Evolutionary conservation across 2,888 invertebrate species (phyloP).

Genomic region (Baccha elongata): DNA sequence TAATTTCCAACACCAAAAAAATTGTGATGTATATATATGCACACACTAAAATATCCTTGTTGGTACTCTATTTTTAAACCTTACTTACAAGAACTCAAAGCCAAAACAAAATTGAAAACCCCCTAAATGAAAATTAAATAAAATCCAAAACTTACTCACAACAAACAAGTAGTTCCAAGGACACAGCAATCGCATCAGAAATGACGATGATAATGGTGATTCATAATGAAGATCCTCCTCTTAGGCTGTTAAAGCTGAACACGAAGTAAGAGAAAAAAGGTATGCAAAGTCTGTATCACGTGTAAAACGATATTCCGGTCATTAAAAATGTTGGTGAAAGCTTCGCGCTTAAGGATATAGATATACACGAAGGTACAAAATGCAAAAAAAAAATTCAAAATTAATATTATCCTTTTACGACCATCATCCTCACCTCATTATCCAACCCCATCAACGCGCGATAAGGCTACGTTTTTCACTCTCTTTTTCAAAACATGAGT

Average conservation of each 20-base stretch:
- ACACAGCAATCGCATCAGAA: slow-evolving; percentile 1
- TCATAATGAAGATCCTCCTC: slow-evolving; percentile 43
- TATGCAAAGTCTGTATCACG: slow-evolving; percentile 42
- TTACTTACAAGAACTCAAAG: slow-evolving; percentile 43
- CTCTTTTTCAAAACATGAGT: slow-evolving; percentile 37
- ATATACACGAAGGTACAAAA: slow-evolving; percentile 4
- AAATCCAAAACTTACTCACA: slow-evolving; percentile 39
- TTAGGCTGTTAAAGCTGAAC: slow-evolving; percentile 20
- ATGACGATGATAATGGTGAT: slow-evolving; percentile 42
- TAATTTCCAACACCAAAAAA: too few species aligned
- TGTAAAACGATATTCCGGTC: slow-evolving; percentile 68
- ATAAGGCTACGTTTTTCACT: slow-evolving; percentile 43
- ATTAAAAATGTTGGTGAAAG: slow-evolving; percentile 71
- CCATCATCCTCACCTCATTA: slow-evolving; percentile 43
- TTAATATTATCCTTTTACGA: too few species aligned
- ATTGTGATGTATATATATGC: too few species aligned
- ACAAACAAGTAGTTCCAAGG: background rate
- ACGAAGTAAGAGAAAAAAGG: slow-evolving; percentile 22
- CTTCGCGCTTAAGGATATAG: slow-evolving; percentile 44
- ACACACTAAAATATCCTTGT: too few species aligned
- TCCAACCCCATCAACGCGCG: slow-evolving; percentile 36
- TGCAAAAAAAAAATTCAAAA: slow-evolving; percentile 38
- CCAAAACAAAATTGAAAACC: slow-evolving; percentile 46
- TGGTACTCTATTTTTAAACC: too few species aligned
- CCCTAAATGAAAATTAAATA: slow-evolving; percentile 46